phyloP scores from a whole-genome alignment of 1,140 invertebrate genomes.

The Batillaria attramentaria region DNA sequence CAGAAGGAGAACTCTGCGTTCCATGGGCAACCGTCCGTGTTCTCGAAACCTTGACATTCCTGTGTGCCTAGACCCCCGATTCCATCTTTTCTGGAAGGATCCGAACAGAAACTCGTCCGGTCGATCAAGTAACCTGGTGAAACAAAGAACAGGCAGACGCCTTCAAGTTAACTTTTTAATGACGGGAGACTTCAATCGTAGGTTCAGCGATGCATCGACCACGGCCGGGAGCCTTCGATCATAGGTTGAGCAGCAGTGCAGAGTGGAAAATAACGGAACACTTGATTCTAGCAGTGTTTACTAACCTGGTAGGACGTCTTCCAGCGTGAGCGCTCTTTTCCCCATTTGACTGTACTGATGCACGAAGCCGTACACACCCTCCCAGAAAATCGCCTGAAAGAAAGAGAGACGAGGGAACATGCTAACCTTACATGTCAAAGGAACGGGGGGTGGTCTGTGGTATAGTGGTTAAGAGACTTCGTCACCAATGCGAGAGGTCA shows the following conservation, averaged over 20 bases:
- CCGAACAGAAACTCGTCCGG: background rate
- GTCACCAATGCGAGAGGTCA: no score
- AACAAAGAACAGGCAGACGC: background rate
- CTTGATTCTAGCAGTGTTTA: background rate
- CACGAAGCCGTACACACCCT: background rate
- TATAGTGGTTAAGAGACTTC: no score
- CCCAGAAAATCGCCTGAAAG: constrained; percentile 4
- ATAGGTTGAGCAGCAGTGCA: background rate
- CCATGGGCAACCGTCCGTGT: background rate
- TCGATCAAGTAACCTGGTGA: background rate
- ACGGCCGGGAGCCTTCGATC: background rate
- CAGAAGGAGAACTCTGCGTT: constrained; percentile 13
- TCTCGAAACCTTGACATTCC: background rate
- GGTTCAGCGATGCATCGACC: background rate
- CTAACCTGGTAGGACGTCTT: background rate
- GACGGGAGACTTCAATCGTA: no score
- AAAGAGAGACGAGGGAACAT: no score
- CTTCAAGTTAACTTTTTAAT: background rate
- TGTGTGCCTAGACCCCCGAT: background rate
- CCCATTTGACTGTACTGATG: background rate
- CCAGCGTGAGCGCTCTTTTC: background rate
- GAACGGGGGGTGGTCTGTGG: no score
- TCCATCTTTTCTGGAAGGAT: background rate
- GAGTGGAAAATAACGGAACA: background rate
- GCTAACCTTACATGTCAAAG: no score